Evolutionary conservation across 2,797 vertebrate species (phyloP).

Genomic region (Platalea minor): DNA sequence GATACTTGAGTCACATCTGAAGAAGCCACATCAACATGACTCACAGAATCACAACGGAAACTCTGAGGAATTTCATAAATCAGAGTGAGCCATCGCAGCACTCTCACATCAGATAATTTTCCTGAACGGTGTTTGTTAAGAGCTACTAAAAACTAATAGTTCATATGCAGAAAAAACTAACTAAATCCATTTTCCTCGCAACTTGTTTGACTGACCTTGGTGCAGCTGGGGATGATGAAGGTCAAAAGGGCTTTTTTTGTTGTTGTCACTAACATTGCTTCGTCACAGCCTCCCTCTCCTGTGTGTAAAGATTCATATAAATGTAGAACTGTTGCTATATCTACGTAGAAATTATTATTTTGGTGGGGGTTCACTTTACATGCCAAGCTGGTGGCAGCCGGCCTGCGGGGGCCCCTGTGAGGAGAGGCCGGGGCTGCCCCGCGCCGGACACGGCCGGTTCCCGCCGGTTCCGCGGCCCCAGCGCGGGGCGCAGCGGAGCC

Average conservation of each 20-base stretch:
- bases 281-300: neutral
- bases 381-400: fast-evolving
- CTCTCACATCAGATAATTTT: neutral
- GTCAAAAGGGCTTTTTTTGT: neutral
- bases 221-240: fast-evolving
- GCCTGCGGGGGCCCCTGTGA: neutral
- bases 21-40: neutral
- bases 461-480: neutral
- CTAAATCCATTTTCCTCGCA: neutral
- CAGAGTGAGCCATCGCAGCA: neutral
- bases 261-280: too few relatives aligned
- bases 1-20: neutral
- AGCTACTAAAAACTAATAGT: neutral
- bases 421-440: neutral
- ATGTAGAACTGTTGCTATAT: neutral
- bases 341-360: fast-evolving
- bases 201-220: neutral
- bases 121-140: neutral
- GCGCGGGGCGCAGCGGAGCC: neutral
- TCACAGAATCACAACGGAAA: constrained; percentile 11
- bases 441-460: neutral
- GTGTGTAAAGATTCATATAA: neutral
- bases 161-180: neutral
- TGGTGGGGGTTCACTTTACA: too few relatives aligned
- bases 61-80: neutral